Conservation (phyloP, 2,888 invertebrate genomes). For the Drosophila prostipennis region DNA sequence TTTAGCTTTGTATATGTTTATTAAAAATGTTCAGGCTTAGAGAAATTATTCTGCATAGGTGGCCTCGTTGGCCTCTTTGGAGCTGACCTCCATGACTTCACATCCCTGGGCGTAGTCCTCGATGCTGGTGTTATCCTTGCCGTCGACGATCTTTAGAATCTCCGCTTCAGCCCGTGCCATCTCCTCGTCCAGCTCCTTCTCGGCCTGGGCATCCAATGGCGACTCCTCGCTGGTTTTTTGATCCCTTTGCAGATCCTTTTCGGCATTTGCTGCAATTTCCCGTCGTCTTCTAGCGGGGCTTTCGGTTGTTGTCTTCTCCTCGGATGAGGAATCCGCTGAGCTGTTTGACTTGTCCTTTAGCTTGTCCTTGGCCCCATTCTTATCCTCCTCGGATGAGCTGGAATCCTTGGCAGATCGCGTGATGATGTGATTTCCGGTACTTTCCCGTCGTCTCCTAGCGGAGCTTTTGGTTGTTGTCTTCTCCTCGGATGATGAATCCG, state of each 20-base stretch:
- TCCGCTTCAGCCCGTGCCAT: slow-evolving; percentile 8
- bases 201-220: slow-evolving; percentile 14
- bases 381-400: slow-evolving; percentile 29
- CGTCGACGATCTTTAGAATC: background rate
- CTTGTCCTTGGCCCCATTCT: slow-evolving; percentile 1
- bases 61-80: slow-evolving; percentile 72
- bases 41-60: slow-evolving; percentile 47
- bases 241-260: background rate
- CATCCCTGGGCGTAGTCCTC: slow-evolving; percentile 80
- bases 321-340: slow-evolving; percentile 32
- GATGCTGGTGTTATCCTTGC: slow-evolving; percentile 47
- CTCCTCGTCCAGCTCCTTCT: slow-evolving; percentile 25
- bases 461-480: background rate
- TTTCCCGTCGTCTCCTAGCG: slow-evolving; percentile 1
- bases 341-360: slow-evolving; percentile 10
- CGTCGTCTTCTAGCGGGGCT: background rate
- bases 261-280: background rate
- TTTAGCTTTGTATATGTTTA: slow-evolving; percentile 13
- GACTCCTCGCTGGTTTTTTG: slow-evolving; percentile 1
- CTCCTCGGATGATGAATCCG: slow-evolving; percentile 44
- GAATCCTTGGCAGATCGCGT: slow-evolving; percentile 14
- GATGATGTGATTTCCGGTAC: no score
- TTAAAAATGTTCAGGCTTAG: slow-evolving; percentile 13
- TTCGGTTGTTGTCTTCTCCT: slow-evolving; percentile 28
- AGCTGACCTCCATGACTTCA: slow-evolving; percentile 66